phyloP scores from a whole-genome alignment of 1,140 invertebrate genomes.

The Eurosta solidaginis region DNA sequence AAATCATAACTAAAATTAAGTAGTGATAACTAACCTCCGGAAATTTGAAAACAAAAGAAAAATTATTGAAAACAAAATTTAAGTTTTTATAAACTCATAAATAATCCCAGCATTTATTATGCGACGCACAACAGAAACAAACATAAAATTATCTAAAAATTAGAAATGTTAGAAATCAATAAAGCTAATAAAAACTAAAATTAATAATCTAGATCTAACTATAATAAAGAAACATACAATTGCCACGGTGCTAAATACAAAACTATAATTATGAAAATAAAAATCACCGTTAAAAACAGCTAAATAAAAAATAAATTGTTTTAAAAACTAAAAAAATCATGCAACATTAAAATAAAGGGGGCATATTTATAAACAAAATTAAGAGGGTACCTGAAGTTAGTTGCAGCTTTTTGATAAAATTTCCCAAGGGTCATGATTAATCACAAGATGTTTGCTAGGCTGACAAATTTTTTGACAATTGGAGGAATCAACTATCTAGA shows the following conservation, averaged over 20 bases:
- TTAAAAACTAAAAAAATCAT: neutral
- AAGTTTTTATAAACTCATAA: slow-evolving; percentile 8
- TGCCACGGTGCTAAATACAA: neutral
- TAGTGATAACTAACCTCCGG: slow-evolving; percentile 9
- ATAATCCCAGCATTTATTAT: slow-evolving; percentile 56
- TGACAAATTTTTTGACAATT: no score
- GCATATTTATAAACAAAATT: no score
- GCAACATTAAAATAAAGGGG: no score
- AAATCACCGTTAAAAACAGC: neutral
- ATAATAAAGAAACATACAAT: neutral
- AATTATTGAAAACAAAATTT: neutral
- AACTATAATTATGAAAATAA: neutral
- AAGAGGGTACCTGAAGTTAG: no score
- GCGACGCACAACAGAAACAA: slow-evolving; percentile 52
- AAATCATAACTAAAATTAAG: neutral
- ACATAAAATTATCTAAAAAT: neutral
- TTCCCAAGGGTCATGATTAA: no score
- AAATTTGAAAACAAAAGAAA: neutral
- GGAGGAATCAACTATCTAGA: no score
- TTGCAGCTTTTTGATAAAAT: no score
- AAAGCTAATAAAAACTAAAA: neutral
- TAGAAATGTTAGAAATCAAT: slow-evolving; percentile 22
- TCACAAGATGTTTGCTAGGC: no score
- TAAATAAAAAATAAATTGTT: neutral
- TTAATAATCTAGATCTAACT: neutral